phyloP scores from a whole-genome alignment of 92 coral and sea anemone species.

The Phenganax stokvisi region DNA sequence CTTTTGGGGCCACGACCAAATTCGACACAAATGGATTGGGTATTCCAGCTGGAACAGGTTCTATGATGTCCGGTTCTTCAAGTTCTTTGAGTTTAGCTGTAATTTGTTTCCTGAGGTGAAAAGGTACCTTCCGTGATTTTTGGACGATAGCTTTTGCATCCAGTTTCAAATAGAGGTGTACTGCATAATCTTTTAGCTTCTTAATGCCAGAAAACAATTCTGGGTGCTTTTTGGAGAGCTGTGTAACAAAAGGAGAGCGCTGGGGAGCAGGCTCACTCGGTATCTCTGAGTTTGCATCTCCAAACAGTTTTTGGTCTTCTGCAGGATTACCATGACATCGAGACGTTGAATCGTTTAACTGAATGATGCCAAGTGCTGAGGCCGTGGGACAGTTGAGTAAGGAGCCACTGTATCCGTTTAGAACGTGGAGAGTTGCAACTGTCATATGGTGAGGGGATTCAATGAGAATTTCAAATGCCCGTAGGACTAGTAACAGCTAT shows the following conservation, averaged over 20 bases:
- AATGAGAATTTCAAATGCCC: neutral
- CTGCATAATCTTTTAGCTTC: neutral
- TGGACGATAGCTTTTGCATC: neutral
- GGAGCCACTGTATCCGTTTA: neutral
- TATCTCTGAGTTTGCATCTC: neutral
- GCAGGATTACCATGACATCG: neutral
- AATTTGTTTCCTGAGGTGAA: neutral
- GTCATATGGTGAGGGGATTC: neutral
- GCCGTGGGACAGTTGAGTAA: neutral
- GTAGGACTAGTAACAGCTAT: neutral
- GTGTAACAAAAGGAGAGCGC: neutral
- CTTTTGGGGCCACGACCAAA: neutral
- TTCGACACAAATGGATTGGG: too few relatives aligned
- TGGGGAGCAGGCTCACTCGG: neutral
- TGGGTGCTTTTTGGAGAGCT: neutral
- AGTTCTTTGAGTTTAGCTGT: neutral
- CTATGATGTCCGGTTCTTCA: conserved; percentile 2
- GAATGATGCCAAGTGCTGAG: neutral
- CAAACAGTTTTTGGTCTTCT: neutral
- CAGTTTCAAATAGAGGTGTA: neutral
- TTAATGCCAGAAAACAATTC: neutral
- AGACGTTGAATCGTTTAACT: neutral
- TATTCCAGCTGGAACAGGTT: neutral
- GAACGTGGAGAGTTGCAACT: neutral
- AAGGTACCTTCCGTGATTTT: neutral